Evolutionary conservation across 1,140 invertebrate genomes (phyloP), one percentile per base, ranked within the genome.

Genomic region (Mya arenaria): DNA sequence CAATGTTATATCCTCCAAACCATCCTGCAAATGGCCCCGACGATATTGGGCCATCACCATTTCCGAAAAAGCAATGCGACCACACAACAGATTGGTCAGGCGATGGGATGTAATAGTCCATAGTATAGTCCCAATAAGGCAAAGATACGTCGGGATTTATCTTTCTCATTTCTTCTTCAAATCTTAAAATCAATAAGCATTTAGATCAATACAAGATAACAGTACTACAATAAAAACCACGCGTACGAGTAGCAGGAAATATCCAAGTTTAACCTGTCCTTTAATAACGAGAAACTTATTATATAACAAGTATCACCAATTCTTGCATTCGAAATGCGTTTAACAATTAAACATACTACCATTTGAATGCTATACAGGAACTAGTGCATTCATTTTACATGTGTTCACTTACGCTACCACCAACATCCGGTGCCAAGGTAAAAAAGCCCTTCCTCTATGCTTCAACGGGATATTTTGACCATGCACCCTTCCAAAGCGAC

Each of bases 121-220:
- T 68, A 10, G 65, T 68, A 25, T 68, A 68, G n/a, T 68, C 65
- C 65, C 65, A 68, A 23, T 68, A 68, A 6, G 65, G 65, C 10
- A 68, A 25, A 10, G 65, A 68, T 48, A 68, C 65, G 30, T 25
- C 41, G 0, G 39, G 65, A 25, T 68, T 48, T 4, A 68, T 48
- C 25, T 68, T 30, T 34, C 39, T 41, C 36, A 66, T 28, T 19
- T 63, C 32, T 34, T 63, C 23, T 19, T 63, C 60, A 63, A 63
- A 34, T 5, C 60, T 63, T 28, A 10, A 63, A n/a, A n/a, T n/a
- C n/a, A n/a, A n/a, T n/a, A n/a, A n/a, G n/a, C n/a, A n/a, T n/a
- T n/a, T n/a, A n/a, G n/a, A n/a, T n/a, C n/a, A n/a, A n/a, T n/a
- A n/a, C n/a, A n/a, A n/a, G n/a, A n/a, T n/a, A n/a, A n/a, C n/a